Base-by-base conservation (phyloP, 1,140 invertebrate genomes). In the Caligus rogercresseyi region DNA sequence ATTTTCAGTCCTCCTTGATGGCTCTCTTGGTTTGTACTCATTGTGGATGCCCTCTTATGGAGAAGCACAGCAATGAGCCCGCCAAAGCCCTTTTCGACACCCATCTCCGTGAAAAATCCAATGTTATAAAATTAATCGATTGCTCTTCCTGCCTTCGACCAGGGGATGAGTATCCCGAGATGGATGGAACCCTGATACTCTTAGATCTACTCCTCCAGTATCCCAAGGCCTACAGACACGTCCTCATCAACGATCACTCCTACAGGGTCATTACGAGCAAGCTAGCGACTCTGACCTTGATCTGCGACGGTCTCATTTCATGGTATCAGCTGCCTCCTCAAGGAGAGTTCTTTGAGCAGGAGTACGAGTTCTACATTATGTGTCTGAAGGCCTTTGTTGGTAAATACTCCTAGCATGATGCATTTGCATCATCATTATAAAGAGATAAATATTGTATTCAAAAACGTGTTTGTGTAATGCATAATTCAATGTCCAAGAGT, bases 331-430 rank as follows among this genome's bases (percentile, higher is more conserved):
- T 43, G n/a, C 7, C 57, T 1, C 15, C 24, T 14, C 15, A 21
- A 3, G 57, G 57, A 21, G 57, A 60, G 19, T 60, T 60, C 21
- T 60, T 60, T 31, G 57, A 60, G 23, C 57, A 60, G 16, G 57
- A 60, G 20, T 60, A 60, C 21, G 24, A 60, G 18, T 60, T 60
- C n/a, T 60, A 60, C 21, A 26, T 60, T 18, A 24, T 25, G 24
- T 60, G 57, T 16, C 21, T 20, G 16, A 60, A 60, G 4, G 2
- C 51, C 2, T 20, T 20, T 26, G 15, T 60, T 15, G 57, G 57
- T 60, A 43, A 43, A 11, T 43, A n/a, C n/a, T 11, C 31, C 7
- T 43, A 43, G n/a, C n/a, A n/a, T n/a, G n/a, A n/a, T n/a, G n/a
- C n/a, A n/a, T n/a, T n/a, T n/a, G n/a, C n/a, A n/a, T n/a, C n/a